Conservation (phyloP, 1,140 invertebrate genomes). For the Oncopeltus fasciatus region DNA sequence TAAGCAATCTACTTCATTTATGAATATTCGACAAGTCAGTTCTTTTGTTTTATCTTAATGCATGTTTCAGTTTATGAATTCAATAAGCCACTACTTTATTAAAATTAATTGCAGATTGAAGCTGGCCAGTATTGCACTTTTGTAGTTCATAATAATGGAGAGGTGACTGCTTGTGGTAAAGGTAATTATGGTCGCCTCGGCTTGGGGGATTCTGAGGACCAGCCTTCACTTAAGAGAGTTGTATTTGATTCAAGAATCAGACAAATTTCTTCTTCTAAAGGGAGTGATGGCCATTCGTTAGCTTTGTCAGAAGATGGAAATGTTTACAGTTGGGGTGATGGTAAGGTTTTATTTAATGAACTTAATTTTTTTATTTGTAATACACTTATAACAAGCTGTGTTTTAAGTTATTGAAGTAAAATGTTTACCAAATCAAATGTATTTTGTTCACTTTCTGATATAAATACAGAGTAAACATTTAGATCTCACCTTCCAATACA, state of each 20-base stretch:
- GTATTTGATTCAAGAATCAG: conserved; percentile 33
- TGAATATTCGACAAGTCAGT: conserved; percentile 41
- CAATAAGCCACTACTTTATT: no score
- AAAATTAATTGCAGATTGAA: conserved; percentile 39
- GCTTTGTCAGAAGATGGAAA: conserved; percentile 41
- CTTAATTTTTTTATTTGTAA: no score
- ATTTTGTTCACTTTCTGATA: no score
- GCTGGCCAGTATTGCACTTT: conserved; percentile 55
- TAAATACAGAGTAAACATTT: no score
- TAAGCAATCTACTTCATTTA: conserved; percentile 40
- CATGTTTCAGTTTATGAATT: not conserved
- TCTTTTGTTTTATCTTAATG: not conserved
- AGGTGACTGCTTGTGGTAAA: conserved; percentile 43
- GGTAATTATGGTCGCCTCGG: conserved; percentile 42
- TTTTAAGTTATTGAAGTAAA: no score
- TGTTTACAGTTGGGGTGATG: conserved; percentile 50
- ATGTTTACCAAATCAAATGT: no score
- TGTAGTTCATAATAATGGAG: conserved; percentile 41
- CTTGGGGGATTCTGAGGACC: conserved; percentile 41
- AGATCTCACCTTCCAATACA: no score
- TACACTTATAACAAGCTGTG: no score
- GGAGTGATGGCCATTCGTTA: conserved; percentile 44
- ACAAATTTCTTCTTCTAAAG: conserved; percentile 40
- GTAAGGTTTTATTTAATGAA: no score
- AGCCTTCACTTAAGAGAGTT: conserved; percentile 35